Conservation (phyloP, 2,888 invertebrate species). For the Rhagophthalmus giganteus region DNA sequence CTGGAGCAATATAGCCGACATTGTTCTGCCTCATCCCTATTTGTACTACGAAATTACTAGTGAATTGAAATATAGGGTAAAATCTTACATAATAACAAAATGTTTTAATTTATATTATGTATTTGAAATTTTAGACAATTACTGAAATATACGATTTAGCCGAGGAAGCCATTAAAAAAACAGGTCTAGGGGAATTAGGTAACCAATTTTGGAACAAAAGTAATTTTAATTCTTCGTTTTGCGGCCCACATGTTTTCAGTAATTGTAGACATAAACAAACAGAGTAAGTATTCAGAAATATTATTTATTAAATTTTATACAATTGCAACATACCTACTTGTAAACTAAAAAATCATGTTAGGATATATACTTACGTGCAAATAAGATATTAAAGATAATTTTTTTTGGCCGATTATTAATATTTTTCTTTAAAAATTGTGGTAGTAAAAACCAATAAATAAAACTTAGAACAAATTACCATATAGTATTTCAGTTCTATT, state of each 20-base stretch:
- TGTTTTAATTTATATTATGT: no score
- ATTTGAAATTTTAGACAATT: constrained; percentile 57
- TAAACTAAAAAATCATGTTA: constrained; percentile 1
- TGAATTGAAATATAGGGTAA: constrained; percentile 1
- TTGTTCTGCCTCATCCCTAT: constrained; percentile 59
- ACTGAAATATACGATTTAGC: constrained; percentile 58
- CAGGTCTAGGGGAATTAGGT: constrained; percentile 58
- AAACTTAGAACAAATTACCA: no score
- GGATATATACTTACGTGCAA: constrained; percentile 57
- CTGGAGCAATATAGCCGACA: constrained; percentile 63
- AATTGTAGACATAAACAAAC: constrained; percentile 58
- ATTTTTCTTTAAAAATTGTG: no score
- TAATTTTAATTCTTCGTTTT: constrained; percentile 55
- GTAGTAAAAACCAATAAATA: no score
- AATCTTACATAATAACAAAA: background rate
- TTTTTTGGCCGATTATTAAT: no score
- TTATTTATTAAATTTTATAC: background rate
- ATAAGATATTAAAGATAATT: no score
- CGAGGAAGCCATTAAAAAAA: constrained; percentile 53
- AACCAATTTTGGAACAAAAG: constrained; percentile 58
- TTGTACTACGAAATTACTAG: constrained; percentile 26
- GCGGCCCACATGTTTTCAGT: constrained; percentile 54
- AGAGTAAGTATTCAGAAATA: constrained; percentile 44
- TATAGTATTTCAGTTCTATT: no score
- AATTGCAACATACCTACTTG: background rate